Evolutionary conservation across 2,888 invertebrate species (phyloP), one percentile per base, ranked within the genome.

Genomic region (Eupithecia subumbrata): DNA sequence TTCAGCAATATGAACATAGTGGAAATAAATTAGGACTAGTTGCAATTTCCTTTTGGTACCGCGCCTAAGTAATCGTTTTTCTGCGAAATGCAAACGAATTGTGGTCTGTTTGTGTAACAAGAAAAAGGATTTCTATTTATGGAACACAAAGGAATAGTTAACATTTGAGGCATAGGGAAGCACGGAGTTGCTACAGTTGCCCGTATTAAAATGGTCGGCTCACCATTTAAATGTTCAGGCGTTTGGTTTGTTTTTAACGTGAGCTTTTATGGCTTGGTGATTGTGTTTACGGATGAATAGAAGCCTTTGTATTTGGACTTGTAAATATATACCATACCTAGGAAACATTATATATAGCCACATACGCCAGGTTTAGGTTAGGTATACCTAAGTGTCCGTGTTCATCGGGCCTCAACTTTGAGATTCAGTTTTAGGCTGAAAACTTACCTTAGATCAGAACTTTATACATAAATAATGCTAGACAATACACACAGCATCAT

Each of bases 141-240:
- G 80, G 80, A 79, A 79, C 75, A 81, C 81, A 81, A 81, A 78
- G 80, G 77, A 70, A 75, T 77, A 76, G 76, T 75, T 75, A 79
- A 79, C 74, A 78, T 78, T 81, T 72, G 67, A 72, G 56, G 72
- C 64, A 71, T 69, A 69, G 63, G 73, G 71, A 63, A 71, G 45
- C 34, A 63, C 60, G 30, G 25, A 64, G 14, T 64, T 64, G 63
- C 63, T 30, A 63, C 69, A 56, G 56, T 73, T 73, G 68, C 73
- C 73, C 68, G 43, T 73, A 67, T 73, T 68, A 73, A 73, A 43
- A 67, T 68, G 67, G 72, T 56, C 22, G 12, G 1, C 14, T 34
- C 67, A 56, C 72, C 73, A 56, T 73, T 73, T 73, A 56, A 73
- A 73, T 73, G 72, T 68, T 43, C 73, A 45, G 25, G 43, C 43